Percentiles rank a stretch among this genome's conserved stretches.
Conservation (phyloP, 2,888 invertebrate genomes). For the Therioaphis trifolii region DNA sequence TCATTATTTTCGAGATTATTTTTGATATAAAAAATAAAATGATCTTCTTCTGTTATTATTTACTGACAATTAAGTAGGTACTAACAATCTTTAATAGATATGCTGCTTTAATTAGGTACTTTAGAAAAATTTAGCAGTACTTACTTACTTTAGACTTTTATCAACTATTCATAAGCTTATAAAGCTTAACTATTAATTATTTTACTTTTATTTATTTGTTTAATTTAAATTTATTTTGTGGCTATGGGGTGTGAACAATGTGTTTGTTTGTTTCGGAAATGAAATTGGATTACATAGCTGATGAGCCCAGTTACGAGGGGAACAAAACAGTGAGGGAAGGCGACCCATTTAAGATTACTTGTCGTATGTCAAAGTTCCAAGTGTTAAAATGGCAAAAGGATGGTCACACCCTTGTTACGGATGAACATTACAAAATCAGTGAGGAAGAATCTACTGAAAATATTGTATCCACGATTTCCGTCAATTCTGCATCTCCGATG, state of each 20-base stretch:
- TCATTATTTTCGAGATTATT: too few species aligned
- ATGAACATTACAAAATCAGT: slow-evolving; percentile 51
- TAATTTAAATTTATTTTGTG: slow-evolving; percentile 44
- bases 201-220: slow-evolving; percentile 21
- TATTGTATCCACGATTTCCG: slow-evolving; percentile 63
- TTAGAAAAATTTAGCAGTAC: background rate
- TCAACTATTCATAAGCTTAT: background rate
- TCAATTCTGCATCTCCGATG: slow-evolving; percentile 64
- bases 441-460: slow-evolving; percentile 26
- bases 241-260: slow-evolving; percentile 39
- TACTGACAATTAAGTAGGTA: too few species aligned
- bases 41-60: too few species aligned
- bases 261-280: slow-evolving; percentile 42
- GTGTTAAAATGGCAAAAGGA: slow-evolving; percentile 66
- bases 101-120: background rate
- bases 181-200: background rate
- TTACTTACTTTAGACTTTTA: too few species aligned
- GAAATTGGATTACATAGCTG: slow-evolving; percentile 57
- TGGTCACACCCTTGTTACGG: slow-evolving; percentile 29
- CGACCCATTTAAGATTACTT: slow-evolving; percentile 66
- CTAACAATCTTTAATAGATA: too few species aligned
- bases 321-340: slow-evolving; percentile 65
- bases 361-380: slow-evolving; percentile 65
- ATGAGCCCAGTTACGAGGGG: slow-evolving; percentile 65
- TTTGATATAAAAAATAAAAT: too few species aligned